Percentiles rank a stretch among this genome's conserved stretches.
phyloP scores from a whole-genome alignment of 2,888 invertebrate genomes.

The Physocephala rufipes region DNA sequence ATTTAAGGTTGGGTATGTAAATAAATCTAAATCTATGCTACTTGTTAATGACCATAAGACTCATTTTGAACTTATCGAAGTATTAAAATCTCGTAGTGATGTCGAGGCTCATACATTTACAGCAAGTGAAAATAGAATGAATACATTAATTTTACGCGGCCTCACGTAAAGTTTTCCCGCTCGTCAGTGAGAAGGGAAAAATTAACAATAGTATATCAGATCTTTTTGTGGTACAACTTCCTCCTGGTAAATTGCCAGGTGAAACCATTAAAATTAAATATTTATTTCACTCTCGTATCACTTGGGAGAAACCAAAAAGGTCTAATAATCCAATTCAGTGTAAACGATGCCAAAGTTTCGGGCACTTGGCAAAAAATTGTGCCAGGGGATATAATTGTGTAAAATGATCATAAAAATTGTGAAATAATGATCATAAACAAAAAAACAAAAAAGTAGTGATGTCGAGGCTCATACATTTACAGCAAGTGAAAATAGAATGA shows the following conservation, averaged over 20 bases:
- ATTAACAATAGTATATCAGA: neutral
- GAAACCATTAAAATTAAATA: conserved; percentile 3
- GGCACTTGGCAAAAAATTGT: neutral
- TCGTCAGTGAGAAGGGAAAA: neutral
- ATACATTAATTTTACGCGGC: neutral
- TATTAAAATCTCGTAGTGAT: too few species aligned
- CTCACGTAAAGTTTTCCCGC: neutral
- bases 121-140: neutral
- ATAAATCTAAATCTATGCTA: neutral
- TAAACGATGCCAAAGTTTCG: conserved; percentile 10
- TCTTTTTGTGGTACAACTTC: neutral
- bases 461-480: neutral
- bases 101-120: neutral
- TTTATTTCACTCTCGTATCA: neutral
- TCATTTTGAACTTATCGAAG: too few species aligned
- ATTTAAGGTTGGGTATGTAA: neutral
- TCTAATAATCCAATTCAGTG: neutral
- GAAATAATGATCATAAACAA: neutral
- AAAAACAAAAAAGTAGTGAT: neutral
- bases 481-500: neutral
- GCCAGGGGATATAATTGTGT: conserved; percentile 4
- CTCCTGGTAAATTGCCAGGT: neutral
- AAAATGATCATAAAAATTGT: too few species aligned
- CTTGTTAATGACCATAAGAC: too few species aligned
- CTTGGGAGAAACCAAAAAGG: neutral